phyloP scores from a whole-genome alignment of 1,140 invertebrate genomes.

The Cyclargus thomasi region DNA sequence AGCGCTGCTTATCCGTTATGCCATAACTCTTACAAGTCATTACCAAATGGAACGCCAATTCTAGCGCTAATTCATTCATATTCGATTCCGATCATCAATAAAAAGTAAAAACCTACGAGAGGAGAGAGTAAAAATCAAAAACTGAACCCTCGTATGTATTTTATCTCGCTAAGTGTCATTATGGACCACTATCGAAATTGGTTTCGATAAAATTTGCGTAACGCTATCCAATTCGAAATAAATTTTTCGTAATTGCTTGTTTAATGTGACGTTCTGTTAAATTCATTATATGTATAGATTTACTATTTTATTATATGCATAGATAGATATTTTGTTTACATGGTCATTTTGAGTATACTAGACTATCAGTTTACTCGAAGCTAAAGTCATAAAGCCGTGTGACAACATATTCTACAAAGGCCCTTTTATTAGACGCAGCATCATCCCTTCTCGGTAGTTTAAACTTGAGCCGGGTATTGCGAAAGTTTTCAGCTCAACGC shows the following conservation, averaged over 20 bases:
- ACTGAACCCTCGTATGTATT: slow-evolving; percentile 53
- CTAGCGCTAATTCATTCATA: not conserved
- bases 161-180: slow-evolving; percentile 53
- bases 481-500: slow-evolving; percentile 70
- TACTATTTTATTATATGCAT: too few relatives aligned
- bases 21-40: not conserved
- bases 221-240: slow-evolving; percentile 50
- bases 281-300: too few relatives aligned
- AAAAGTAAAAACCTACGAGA: slow-evolving; percentile 7
- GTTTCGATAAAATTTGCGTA: slow-evolving; percentile 63
- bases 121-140: slow-evolving; percentile 39
- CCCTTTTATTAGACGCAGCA: slow-evolving; percentile 64
- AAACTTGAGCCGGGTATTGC: slow-evolving; percentile 67
- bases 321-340: too few relatives aligned
- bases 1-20: not conserved
- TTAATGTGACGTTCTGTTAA: slow-evolving; percentile 47
- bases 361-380: slow-evolving; percentile 40
- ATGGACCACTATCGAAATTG: slow-evolving; percentile 65
- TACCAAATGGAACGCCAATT: not conserved
- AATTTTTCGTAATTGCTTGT: slow-evolving; percentile 57
- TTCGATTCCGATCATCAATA: slow-evolving; percentile 17
- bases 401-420: slow-evolving; percentile 68
- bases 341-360: too few relatives aligned
- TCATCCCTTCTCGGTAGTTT: slow-evolving; percentile 61
- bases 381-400: slow-evolving; percentile 71